Conservation (phyloP, 2,888 invertebrate species). For the Cremastinae sp. region DNA sequence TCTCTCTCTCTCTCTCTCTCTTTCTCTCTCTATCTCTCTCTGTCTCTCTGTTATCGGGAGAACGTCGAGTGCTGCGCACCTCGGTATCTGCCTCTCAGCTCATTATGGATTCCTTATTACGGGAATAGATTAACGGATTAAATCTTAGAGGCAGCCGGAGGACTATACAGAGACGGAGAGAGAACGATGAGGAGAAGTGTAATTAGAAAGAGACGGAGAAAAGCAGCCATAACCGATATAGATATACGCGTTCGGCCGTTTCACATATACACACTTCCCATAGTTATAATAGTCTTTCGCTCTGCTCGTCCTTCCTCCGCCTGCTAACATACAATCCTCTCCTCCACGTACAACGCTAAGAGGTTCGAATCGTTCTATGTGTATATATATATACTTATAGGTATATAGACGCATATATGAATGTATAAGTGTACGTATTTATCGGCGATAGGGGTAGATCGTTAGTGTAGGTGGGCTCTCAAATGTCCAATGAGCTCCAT, state of each 20-base stretch:
- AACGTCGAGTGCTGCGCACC: slow-evolving; percentile 38
- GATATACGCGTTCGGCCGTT: slow-evolving; percentile 33
- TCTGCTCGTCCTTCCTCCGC: slow-evolving; percentile 28
- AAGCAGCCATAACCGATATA: slow-evolving; percentile 15
- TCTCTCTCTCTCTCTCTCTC: slow-evolving; percentile 15
- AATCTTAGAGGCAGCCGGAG: slow-evolving; percentile 65
- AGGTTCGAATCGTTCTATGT: not conserved
- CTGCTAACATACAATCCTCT: slow-evolving; percentile 43
- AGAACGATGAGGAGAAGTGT: slow-evolving; percentile 22
- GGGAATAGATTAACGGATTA: slow-evolving; percentile 73
- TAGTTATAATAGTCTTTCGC: slow-evolving; percentile 55
- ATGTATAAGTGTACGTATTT: too few relatives aligned
- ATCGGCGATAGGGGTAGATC: slow-evolving; percentile 42
- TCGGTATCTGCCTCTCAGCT: slow-evolving; percentile 66
- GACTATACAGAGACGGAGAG: slow-evolving; percentile 30
- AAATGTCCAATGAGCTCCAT: slow-evolving; percentile 63
- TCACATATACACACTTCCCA: slow-evolving; percentile 47
- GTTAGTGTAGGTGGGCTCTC: slow-evolving; percentile 48
- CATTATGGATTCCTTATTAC: slow-evolving; percentile 74
- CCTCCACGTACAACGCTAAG: slow-evolving; percentile 19
- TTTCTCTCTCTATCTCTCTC: slow-evolving; percentile 31
- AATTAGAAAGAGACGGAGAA: slow-evolving; percentile 30
- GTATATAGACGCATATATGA: not conserved
- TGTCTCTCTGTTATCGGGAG: slow-evolving; percentile 17
- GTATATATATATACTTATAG: slow-evolving; percentile 8